A percentile compares a stretch with the other conserved stretches of the same genome.
Evolutionary conservation across 1,140 invertebrate species (phyloP).

Genomic region (Galleria mellonella): DNA sequence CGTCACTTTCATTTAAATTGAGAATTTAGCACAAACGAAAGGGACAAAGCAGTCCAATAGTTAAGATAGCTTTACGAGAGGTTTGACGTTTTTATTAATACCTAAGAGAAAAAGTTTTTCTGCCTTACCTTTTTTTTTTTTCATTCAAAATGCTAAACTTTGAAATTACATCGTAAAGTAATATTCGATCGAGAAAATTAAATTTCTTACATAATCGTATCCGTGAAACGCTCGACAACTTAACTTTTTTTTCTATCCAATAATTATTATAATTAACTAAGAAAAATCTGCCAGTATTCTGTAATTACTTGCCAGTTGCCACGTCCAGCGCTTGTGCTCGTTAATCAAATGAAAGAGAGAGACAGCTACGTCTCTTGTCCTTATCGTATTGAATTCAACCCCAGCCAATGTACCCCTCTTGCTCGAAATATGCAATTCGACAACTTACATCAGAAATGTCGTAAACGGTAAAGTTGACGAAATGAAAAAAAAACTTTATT

Average conservation of each 20-base stretch:
- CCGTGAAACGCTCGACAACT: too few species aligned
- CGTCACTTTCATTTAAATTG: too few species aligned
- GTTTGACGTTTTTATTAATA: too few species aligned
- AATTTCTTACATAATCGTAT: too few species aligned
- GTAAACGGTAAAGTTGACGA: neutral
- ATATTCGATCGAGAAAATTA: too few species aligned
- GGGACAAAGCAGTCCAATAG: too few species aligned
- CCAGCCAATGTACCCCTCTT: neutral
- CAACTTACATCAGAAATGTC: neutral
- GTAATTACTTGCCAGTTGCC: conserved; percentile 17
- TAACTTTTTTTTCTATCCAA: conserved; percentile 1
- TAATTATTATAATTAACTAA: conserved; percentile 11
- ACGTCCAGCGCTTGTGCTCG: conserved; percentile 6
- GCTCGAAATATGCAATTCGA: conserved; percentile 5
- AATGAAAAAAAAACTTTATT: neutral
- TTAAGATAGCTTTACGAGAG: too few species aligned
- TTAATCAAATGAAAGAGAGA: conserved; percentile 11
- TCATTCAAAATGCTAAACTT: too few species aligned
- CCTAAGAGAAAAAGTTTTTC: too few species aligned
- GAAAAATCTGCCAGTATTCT: conserved; percentile 6
- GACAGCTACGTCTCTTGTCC: neutral
- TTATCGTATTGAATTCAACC: neutral
- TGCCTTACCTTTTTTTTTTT: too few species aligned
- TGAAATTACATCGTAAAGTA: too few species aligned
- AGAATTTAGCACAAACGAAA: too few species aligned